Evolutionary conservation across 2,888 invertebrate species (phyloP), one percentile per base, ranked within the genome.

Genomic region (Caenorhabditis parvicauda): DNA sequence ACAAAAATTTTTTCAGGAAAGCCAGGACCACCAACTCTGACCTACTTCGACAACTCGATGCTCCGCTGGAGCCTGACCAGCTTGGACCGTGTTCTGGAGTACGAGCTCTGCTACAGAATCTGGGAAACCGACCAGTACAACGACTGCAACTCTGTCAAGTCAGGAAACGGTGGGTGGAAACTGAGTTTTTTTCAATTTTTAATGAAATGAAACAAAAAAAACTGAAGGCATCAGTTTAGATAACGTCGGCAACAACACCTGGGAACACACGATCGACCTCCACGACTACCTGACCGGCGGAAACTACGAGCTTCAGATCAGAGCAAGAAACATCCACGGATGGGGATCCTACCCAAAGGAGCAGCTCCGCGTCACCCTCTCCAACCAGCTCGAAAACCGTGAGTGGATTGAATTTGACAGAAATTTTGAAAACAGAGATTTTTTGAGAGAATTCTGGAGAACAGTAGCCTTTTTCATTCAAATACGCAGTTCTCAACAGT

Each of bases 291-390:
- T 72, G 46, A 53, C 59, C 19, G 47, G 58, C 5, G 58, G 58
- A 44, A 56, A 51, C 28, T 72, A 66, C 37, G 60, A 70, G 38
- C 46, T 72, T 37, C 72, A 72, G 60, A 56, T 70, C 47, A 65
- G 66, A 43, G 72, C 67, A 0, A 60, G 63, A 37, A 72, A 70
- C 39, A 52, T 57, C 6, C 45, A 64, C 29, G 72, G 72, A 55
- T 72, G 64, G 62, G 72, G 72, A 39, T 61, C 59, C 14, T 59
- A 62, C 43, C 64, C 72, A 3, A 62, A 60, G 45, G 64, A 67
- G 27, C 59, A 56, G 5, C 3, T 61, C 24, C 17, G 17, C 7
- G 57, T 61, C 3, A n/a, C n/a, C n/a, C n/a, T n/a, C n/a, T n/a
- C n/a, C n/a, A n/a, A n/a, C n/a, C n/a, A n/a, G n/a, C n/a, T n/a